Percentiles rank a stretch among this genome's conserved stretches.
phyloP scores from a whole-genome alignment of 1,140 invertebrate genomes.

The Drosophila chauvacae region DNA sequence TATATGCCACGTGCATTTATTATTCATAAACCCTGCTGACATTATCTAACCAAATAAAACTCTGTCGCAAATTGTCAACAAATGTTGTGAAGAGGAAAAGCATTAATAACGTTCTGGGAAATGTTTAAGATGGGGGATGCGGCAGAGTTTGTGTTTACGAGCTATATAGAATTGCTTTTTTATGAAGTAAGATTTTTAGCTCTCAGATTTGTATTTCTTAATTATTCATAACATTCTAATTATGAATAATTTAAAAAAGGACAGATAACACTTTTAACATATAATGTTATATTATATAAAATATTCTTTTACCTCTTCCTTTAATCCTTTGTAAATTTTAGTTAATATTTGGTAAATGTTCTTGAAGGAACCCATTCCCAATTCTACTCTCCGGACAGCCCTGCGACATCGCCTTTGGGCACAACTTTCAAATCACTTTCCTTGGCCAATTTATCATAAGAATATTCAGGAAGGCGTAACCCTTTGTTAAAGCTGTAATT shows the following conservation, averaged over 20 bases:
- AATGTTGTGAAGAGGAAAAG: not conserved
- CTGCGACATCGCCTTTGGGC: not conserved
- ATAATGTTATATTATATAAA: too few relatives aligned
- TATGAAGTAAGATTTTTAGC: not conserved
- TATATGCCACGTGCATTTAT: slow-evolving; percentile 24
- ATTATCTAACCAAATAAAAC: slow-evolving; percentile 56
- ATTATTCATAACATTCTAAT: too few relatives aligned
- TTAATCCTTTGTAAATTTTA: too few relatives aligned
- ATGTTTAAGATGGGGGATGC: not conserved
- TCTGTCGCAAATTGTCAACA: slow-evolving; percentile 2
- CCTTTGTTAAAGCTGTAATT: slow-evolving; percentile 33
- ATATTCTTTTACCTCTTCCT: too few relatives aligned
- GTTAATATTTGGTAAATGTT: not conserved
- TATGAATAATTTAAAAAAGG: too few relatives aligned
- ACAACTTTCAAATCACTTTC: slow-evolving; percentile 22
- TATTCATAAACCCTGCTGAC: slow-evolving; percentile 47
- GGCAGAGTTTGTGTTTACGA: not conserved
- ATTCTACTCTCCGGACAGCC: not conserved
- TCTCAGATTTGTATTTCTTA: too few relatives aligned
- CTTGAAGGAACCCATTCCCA: not conserved
- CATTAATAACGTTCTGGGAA: not conserved
- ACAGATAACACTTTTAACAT: too few relatives aligned
- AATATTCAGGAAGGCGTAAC: slow-evolving; percentile 15
- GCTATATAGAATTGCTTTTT: too few relatives aligned
- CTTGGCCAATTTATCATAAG: slow-evolving; percentile 42